Percentiles rank a stretch among this genome's conserved stretches.
Conservation (phyloP, 1,140 invertebrate species). For the Piezodorus guildinii region DNA sequence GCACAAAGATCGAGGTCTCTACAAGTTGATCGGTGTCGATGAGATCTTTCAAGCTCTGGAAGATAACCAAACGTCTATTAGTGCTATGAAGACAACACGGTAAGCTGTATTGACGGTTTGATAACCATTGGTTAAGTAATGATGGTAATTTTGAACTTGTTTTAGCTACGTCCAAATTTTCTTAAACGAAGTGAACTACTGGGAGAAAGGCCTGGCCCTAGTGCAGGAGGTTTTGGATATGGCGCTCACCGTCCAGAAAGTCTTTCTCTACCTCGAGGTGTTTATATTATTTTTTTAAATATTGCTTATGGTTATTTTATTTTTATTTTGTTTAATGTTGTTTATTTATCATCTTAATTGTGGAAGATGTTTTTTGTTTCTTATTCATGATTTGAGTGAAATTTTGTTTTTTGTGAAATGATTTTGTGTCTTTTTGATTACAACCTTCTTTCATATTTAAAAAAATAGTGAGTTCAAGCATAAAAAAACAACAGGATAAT, state of each 20-base stretch:
- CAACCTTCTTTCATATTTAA: too few relatives aligned
- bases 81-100: slow-evolving; percentile 70
- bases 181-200: slow-evolving; percentile 62
- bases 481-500: too few relatives aligned
- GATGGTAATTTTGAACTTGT: slow-evolving; percentile 5
- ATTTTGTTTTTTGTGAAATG: too few relatives aligned
- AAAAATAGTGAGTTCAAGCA: too few relatives aligned
- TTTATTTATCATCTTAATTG: too few relatives aligned
- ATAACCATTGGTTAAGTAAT: background rate
- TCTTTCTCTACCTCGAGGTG: slow-evolving; percentile 71
- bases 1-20: slow-evolving; percentile 51
- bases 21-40: slow-evolving; percentile 48
- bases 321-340: too few relatives aligned
- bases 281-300: background rate
- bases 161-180: slow-evolving; percentile 70
- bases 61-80: slow-evolving; percentile 60
- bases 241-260: slow-evolving; percentile 59
- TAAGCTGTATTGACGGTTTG: slow-evolving; percentile 20
- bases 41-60: slow-evolving; percentile 61
- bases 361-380: too few relatives aligned
- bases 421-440: too few relatives aligned
- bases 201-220: slow-evolving; percentile 67
- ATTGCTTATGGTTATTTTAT: background rate
- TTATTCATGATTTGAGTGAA: too few relatives aligned
- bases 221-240: slow-evolving; percentile 67